Evolutionary conservation across 2,113 vertebrate species (phyloP).

Genomic region (Illadopsis cleaveri): DNA sequence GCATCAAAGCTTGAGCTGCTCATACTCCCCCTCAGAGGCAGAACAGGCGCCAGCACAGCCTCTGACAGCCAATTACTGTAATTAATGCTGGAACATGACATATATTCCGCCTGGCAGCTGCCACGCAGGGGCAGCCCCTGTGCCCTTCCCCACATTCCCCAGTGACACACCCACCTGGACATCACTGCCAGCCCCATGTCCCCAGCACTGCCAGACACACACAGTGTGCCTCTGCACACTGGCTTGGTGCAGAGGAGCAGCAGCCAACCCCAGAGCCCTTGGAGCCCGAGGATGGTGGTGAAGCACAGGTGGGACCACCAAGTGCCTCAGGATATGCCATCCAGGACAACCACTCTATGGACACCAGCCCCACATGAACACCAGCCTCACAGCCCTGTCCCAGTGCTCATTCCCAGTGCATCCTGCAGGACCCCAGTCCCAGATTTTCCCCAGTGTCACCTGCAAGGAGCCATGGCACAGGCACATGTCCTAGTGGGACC

Average conservation of each 20-base stretch:
- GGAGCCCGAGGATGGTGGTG: not conserved
- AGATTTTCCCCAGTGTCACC: not conserved
- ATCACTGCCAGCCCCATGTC: fast-evolving
- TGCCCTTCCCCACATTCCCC: not conserved
- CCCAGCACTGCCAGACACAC: not conserved
- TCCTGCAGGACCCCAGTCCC: not conserved
- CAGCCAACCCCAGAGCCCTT: fast-evolving
- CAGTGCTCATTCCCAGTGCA: not conserved
- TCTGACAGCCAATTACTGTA: not conserved
- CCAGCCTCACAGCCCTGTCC: not conserved
- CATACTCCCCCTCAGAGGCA: not conserved
- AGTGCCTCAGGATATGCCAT: fast-evolving
- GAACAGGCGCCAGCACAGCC: not conserved
- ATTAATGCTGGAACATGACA: slow-evolving; percentile 21
- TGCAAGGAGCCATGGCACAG: not conserved
- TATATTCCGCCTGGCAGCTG: not conserved
- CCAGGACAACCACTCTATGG: fast-evolving
- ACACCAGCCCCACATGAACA: not conserved
- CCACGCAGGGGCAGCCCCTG: not conserved
- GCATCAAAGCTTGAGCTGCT: not conserved
- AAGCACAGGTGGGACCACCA: fast-evolving
- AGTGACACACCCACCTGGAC: fast-evolving
- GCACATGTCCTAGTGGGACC: not conserved
- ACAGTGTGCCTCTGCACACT: no score
- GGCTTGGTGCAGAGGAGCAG: fast-evolving